A percentile compares a stretch with the other conserved stretches of the same genome.
phyloP scores from a whole-genome alignment of 1,140 invertebrate genomes.

The Halyomorpha halys region DNA sequence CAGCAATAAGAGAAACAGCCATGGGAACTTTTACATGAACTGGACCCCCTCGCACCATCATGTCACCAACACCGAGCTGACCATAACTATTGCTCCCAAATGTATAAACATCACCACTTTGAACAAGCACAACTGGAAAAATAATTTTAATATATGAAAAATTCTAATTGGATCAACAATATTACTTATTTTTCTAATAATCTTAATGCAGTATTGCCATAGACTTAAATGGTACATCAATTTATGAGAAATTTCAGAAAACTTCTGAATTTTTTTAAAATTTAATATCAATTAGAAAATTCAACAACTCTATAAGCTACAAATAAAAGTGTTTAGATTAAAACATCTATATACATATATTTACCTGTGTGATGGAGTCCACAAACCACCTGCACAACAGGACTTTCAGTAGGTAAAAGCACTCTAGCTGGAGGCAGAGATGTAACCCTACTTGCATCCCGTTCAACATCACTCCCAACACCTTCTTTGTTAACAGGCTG shows the following conservation, averaged over 20 bases:
- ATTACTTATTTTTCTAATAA: too few relatives aligned
- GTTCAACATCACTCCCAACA: slow-evolving; percentile 48
- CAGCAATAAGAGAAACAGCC: slow-evolving; percentile 63
- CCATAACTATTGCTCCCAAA: slow-evolving; percentile 92
- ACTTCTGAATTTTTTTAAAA: too few relatives aligned
- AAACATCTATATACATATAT: too few relatives aligned
- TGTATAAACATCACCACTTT: slow-evolving; percentile 69
- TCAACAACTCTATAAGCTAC: too few relatives aligned
- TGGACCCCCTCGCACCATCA: slow-evolving; percentile 59
- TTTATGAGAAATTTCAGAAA: too few relatives aligned
- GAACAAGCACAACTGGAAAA: slow-evolving; percentile 48
- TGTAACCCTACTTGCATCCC: slow-evolving; percentile 52
- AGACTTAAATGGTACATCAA: too few relatives aligned
- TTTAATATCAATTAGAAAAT: too few relatives aligned
- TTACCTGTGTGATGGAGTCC: slow-evolving; percentile 78
- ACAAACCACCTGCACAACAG: slow-evolving; percentile 72
- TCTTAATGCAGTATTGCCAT: too few relatives aligned
- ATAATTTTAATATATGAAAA: too few relatives aligned
- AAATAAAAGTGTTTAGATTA: too few relatives aligned
- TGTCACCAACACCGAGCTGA: slow-evolving; percentile 82
- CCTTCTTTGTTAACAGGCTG: slow-evolving; percentile 28
- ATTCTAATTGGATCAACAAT: too few relatives aligned
- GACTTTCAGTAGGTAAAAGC: slow-evolving; percentile 51
- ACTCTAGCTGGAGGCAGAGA: slow-evolving; percentile 69
- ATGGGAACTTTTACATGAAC: slow-evolving; percentile 63